phyloP scores from a whole-genome alignment of 2,797 vertebrate species.

The Leptodactylus fallax region DNA sequence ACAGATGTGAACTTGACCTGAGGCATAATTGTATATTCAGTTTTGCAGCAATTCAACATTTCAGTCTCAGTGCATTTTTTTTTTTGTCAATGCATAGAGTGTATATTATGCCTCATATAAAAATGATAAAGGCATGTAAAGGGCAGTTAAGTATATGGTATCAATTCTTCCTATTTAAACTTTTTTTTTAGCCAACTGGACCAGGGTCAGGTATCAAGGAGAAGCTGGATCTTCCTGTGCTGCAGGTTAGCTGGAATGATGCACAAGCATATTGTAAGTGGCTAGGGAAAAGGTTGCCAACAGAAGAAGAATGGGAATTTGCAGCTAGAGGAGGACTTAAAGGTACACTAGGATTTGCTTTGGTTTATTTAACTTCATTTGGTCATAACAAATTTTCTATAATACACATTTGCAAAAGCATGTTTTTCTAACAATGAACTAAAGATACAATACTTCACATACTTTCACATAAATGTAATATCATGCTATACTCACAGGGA shows the following conservation, averaged over 20 bases:
- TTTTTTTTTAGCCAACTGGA: slow-evolving; percentile 82
- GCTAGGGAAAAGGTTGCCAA: slow-evolving; percentile 86
- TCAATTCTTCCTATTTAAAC: slow-evolving; percentile 26
- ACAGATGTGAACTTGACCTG: too few relatives aligned
- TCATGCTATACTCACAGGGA: slow-evolving; percentile 76
- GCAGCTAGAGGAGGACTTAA: slow-evolving; percentile 90
- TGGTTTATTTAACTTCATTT: background rate
- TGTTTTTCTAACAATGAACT: background rate
- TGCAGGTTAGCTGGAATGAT: slow-evolving; percentile 97
- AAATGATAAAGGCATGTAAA: too few relatives aligned
- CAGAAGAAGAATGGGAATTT: slow-evolving; percentile 95
- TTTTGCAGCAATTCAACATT: too few relatives aligned
- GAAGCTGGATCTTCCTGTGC: slow-evolving; percentile 85
- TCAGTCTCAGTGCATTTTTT: too few relatives aligned
- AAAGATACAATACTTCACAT: background rate
- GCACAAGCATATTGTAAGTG: slow-evolving; percentile 87
- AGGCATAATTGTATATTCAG: too few relatives aligned
- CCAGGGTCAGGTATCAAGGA: slow-evolving; percentile 89
- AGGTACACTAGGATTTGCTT: slow-evolving; percentile 73
- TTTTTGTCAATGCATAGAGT: too few relatives aligned
- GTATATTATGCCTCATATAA: too few relatives aligned
- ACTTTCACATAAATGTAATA: background rate
- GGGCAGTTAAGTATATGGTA: background rate
- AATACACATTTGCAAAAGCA: background rate
- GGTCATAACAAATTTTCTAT: background rate